These are phyloP conservation scores for Maniola hyperantus DNA, from an alignment of 2,888 invertebrate genomes.

Conservation along the genomic window DNA sequence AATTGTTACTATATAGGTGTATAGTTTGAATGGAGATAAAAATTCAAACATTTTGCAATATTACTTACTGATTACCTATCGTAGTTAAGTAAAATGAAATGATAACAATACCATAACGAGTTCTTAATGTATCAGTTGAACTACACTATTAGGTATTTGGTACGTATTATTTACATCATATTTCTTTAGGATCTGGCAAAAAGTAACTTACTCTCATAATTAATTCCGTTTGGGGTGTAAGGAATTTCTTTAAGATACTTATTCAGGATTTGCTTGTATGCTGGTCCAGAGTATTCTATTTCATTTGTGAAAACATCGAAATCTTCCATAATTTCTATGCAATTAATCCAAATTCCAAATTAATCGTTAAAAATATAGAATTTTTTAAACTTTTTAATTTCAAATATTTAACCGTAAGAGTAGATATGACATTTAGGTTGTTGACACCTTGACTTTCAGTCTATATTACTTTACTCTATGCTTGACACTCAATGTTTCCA, in stretches of 20 bases:
- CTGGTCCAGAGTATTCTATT: conserved; percentile 65
- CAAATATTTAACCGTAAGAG: not conserved
- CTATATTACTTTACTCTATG: no score
- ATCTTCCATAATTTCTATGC: conserved; percentile 61
- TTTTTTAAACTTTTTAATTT: not conserved
- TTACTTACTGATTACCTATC: no score
- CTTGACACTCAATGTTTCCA: no score
- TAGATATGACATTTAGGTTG: no score
- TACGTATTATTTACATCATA: not conserved
- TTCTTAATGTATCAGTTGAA: not conserved
- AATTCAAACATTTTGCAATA: no score
- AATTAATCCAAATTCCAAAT: not conserved
- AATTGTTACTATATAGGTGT: no score
- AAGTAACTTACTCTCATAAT: conserved; percentile 71
- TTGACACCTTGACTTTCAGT: no score
- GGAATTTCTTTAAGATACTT: conserved; percentile 65
- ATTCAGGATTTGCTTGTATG: conserved; percentile 62
- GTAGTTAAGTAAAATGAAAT: no score
- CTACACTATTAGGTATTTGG: not conserved
- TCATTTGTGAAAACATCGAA: conserved; percentile 75
- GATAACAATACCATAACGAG: no score
- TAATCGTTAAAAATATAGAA: not conserved
- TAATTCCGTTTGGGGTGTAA: conserved; percentile 65
- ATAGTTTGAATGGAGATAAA: no score
- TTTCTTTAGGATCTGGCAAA: not conserved